Evolutionary conservation across 1,140 invertebrate genomes (phyloP).

Genomic region (Alviniconcha marisindica): DNA sequence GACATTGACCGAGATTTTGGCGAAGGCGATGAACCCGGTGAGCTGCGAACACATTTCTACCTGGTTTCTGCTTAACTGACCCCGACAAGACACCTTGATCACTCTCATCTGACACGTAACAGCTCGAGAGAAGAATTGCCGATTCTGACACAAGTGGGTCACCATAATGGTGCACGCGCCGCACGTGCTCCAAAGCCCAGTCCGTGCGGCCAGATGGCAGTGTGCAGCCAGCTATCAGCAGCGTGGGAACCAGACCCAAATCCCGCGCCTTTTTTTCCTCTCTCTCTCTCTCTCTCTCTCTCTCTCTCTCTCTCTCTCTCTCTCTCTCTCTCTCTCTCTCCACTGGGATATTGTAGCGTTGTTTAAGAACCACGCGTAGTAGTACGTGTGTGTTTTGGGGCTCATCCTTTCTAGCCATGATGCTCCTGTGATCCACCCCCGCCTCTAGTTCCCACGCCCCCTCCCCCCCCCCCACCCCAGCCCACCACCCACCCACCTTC

Average conservation of each 20-base stretch:
- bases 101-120: too few relatives aligned
- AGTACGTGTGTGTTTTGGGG: conserved; percentile 16
- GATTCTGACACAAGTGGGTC: conserved; percentile 21
- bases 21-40: too few relatives aligned
- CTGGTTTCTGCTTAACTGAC: too few relatives aligned
- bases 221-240: not conserved
- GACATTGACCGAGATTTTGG: too few relatives aligned
- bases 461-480: not conserved
- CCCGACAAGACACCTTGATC: too few relatives aligned
- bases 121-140: too few relatives aligned
- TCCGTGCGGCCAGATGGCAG: not conserved
- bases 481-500: not conserved
- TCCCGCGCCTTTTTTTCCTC: conserved; percentile 19
- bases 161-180: not conserved
- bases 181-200: not conserved
- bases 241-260: not conserved
- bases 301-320: too few relatives aligned
- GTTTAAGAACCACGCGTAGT: not conserved
- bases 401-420: not conserved
- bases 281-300: not conserved
- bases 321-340: not conserved
- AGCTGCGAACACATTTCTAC: too few relatives aligned
- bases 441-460: conserved; percentile 1
- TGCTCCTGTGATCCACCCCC: conserved; percentile 18
- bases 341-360: not conserved